Evolutionary conservation across 2,113 vertebrate genomes (phyloP), one percentile per base, ranked within the genome.

Genomic region (Ammodytes marinus): DNA sequence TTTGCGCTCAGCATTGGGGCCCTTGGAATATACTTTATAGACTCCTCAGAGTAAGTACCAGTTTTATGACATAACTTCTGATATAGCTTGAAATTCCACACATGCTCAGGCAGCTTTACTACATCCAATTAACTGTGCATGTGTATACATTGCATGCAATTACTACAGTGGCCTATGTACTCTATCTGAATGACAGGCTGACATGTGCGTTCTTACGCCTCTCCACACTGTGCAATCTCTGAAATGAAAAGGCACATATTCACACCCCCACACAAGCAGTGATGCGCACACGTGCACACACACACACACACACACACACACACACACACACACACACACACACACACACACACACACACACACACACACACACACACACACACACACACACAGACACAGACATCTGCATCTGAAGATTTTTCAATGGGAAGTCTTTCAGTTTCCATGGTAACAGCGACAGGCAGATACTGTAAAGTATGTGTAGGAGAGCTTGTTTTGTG

Each of bases 1-100:
- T 99, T 99, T 96, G 98, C 98, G 82, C 97, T 99, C 95, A 99
- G 98, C 96, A 99, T 99, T 77, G 98, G 98, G 94, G 98, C 98
- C 94, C 97, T 99, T 91, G 98, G 99, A 94, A 99, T 99, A 96
- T 99, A 99, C 96, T 99, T 99, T 95, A 99, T 99, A 95, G 98
- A 99, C 95, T 99, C 98, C 17, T 99, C 98, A 81, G 95, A 96
- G 96, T 96, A 92, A 96, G 96, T 96, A 91, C 83, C n/a, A 66
- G 49, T 77, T 66, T 81, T 50, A 64, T 76, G 5, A 71, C 40
- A 11, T 46, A 3, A 68, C 9, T 66, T 66, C n/a, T 68, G 35
- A 50, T 66, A 59, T 60, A 19, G 50, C 37, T 11, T 35, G 3
- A 66, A 74, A 49, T 49, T 64, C 66, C 3, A 47, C 12, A 47